Evolutionary conservation across 1,140 invertebrate genomes (phyloP), one percentile per base, ranked within the genome.

Genomic region (Caenorhabditis elegans): DNA sequence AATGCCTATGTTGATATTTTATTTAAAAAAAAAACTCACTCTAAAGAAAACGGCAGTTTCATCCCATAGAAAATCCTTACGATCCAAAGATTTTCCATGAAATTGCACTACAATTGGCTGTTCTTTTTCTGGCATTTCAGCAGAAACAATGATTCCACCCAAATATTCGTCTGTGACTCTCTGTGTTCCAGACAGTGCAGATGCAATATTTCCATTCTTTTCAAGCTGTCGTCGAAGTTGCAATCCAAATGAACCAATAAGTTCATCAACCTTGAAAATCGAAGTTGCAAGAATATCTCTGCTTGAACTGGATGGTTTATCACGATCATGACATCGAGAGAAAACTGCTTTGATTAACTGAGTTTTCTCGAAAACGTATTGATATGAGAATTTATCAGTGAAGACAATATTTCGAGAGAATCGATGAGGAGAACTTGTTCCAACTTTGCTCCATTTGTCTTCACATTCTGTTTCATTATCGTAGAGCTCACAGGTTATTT

Each of bases 21-120:
- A n/a, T n/a, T n/a, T n/a, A n/a, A 43, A 22, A n/a, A 17, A 51
- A 79, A 10, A 26, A 48, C 47, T 53, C 19, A 77, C 80, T 49
- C 80, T 53, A 24, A 82, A 82, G 75, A 82, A 82, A 43, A 82
- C 80, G 6, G 80, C 80, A 39, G 80, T 82, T 24, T 82, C 80
- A 77, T 82, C 80, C 80, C 80, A 82, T 0, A 82, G 26, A 31
- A 82, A 77, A 22, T 82, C 80, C 31, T 82, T 76, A 3, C 80
- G 46, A 47, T 82, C 80, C 11, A 76, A 49, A 8, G 43, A 47
- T 55, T 76, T 82, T 76, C 80, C 80, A 55, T 77, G 49, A 31
- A 82, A 65, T 28, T 82, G 80, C 6, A 82, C 75, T 43, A 82
- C 51, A 28, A 82, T 82, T 19, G 80, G 80, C 26, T 82, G 70